Evolutionary conservation across 2,888 invertebrate genomes (phyloP).

Genomic region (Diarsia mendica): DNA sequence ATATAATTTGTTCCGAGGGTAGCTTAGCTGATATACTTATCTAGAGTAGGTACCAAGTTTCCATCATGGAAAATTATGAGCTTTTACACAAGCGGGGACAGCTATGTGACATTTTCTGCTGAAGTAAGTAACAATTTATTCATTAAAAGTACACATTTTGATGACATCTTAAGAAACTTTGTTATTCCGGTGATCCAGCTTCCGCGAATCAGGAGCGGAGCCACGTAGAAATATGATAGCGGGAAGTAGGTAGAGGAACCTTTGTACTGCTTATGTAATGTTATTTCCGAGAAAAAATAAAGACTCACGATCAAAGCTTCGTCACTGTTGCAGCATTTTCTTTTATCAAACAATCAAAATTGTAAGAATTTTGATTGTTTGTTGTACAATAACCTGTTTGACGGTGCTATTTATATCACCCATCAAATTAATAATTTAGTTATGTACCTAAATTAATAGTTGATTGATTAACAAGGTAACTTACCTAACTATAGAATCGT

Average conservation of each 20-base stretch:
- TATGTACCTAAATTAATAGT: not conserved
- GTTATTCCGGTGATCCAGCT: not conserved
- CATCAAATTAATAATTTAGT: not conserved
- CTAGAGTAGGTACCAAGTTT: not conserved
- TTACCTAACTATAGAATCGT: not conserved
- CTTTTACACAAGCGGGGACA: not conserved
- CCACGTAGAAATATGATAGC: not conserved
- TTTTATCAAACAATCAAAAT: not conserved
- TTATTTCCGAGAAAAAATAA: not conserved
- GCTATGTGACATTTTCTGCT: not conserved
- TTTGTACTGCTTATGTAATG: not conserved
- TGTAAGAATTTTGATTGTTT: too few species aligned
- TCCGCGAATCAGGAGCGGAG: not conserved
- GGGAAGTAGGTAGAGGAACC: not conserved
- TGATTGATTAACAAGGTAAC: not conserved
- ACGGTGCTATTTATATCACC: not conserved
- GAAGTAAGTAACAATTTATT: constrained; percentile 7
- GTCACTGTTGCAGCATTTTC: not conserved
- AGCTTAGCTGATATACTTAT: not conserved
- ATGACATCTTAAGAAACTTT: not conserved
- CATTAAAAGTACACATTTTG: constrained; percentile 5
- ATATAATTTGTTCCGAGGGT: not conserved
- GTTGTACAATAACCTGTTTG: not conserved
- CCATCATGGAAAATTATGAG: not conserved
- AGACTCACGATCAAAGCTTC: not conserved